phyloP scores from a whole-genome alignment of 2,113 vertebrate genomes.

The Chaenocephalus aceratus region DNA sequence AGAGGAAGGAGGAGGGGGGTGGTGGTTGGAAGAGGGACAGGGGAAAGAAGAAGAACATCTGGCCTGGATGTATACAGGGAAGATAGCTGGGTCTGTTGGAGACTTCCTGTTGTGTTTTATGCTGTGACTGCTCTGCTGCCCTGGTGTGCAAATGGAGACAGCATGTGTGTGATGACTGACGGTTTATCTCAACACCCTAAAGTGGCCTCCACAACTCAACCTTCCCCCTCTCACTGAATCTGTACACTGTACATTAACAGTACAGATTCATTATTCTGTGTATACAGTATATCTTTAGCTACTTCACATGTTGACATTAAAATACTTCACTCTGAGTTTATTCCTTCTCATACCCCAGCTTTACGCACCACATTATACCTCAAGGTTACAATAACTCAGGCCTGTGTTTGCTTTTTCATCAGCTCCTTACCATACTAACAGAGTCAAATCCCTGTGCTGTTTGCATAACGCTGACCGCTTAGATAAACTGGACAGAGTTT shows the following conservation, averaged over 20 bases:
- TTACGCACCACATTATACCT: neutral
- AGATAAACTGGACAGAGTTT: conserved; percentile 24
- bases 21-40: conserved; percentile 18
- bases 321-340: conserved; percentile 1
- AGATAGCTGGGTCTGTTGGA: conserved; percentile 66
- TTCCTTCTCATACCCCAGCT: neutral
- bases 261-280: conserved; percentile 19
- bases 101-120: conserved; percentile 77
- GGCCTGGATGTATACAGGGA: conserved; percentile 63
- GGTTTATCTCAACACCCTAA: conserved; percentile 54
- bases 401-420: conserved; percentile 35
- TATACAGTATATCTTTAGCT: conserved; percentile 5
- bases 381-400: conserved; percentile 40
- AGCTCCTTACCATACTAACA: conserved; percentile 5
- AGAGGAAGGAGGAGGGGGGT: neutral
- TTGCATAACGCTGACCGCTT: neutral
- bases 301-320: conserved; percentile 25
- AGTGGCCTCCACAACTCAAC: conserved; percentile 27
- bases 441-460: neutral
- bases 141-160: conserved; percentile 76
- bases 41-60: conserved; percentile 76
- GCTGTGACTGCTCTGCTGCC: conserved; percentile 61
- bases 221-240: conserved; percentile 8
- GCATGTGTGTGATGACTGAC: conserved; percentile 70
- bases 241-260: conserved; percentile 1